Evolutionary conservation across 2,113 vertebrate genomes (phyloP).

Genomic region (Merops nubicus): DNA sequence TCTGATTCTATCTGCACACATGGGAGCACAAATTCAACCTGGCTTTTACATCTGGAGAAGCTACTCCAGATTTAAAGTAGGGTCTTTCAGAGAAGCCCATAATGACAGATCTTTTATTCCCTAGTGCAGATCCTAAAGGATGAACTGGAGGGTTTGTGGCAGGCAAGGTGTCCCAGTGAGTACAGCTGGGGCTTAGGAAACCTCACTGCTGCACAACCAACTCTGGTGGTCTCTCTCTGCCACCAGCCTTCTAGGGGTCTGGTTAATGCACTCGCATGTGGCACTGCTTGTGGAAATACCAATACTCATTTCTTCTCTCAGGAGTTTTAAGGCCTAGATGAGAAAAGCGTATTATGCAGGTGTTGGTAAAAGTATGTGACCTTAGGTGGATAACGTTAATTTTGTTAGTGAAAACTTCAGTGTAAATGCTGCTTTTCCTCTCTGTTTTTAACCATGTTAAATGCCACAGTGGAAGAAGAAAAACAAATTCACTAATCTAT

Average conservation of each 20-base stretch:
- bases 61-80: not conserved
- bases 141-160: not conserved
- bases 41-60: not conserved
- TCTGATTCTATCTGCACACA: not conserved
- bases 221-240: too few species aligned
- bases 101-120: not conserved
- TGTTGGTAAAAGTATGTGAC: not conserved
- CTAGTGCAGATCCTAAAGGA: not conserved
- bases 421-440: not conserved
- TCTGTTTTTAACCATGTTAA: not conserved
- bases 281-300: not conserved
- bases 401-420: not conserved
- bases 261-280: fast-evolving
- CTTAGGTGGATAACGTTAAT: not conserved
- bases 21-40: not conserved
- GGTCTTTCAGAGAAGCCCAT: not conserved
- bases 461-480: not conserved
- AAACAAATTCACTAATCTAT: not conserved
- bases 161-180: not conserved
- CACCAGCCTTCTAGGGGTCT: not conserved
- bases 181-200: fast-evolving
- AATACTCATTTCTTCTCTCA: not conserved
- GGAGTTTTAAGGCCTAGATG: not conserved
- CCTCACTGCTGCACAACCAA: not conserved
- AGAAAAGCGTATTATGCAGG: not conserved